Percentiles rank a stretch among this genome's conserved stretches.
Conservation (phyloP, 1,140 invertebrate species). For the Oncopeltus fasciatus region DNA sequence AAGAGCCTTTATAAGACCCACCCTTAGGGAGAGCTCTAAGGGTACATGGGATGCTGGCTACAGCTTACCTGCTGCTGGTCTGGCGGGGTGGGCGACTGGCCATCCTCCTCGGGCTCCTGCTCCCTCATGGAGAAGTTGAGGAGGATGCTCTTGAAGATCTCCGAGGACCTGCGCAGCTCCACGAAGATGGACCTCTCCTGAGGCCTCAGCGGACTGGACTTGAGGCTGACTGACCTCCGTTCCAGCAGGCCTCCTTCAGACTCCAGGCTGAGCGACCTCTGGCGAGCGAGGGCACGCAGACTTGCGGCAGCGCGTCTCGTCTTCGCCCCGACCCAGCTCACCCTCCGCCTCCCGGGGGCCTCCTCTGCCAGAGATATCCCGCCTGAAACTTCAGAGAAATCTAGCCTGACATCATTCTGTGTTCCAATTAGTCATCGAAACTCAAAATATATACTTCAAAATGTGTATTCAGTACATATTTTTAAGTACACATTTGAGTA, state of each 20-base stretch:
- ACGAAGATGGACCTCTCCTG: conserved; percentile 29
- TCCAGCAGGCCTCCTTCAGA: conserved; percentile 32
- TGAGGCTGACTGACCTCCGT: conserved; percentile 29
- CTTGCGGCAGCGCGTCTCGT: conserved; percentile 24
- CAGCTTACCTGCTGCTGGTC: conserved; percentile 16
- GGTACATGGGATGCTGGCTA: background rate
- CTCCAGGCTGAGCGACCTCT: conserved; percentile 32
- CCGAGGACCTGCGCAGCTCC: conserved; percentile 31
- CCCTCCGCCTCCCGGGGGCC: conserved; percentile 20
- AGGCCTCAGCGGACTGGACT: conserved; percentile 26
- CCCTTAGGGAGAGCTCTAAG: too few relatives aligned
- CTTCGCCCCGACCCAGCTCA: conserved; percentile 27
- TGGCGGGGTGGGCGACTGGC: conserved; percentile 2
- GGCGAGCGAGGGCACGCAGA: conserved; percentile 28
- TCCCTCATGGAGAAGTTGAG: conserved; percentile 31
- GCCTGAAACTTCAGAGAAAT: background rate
- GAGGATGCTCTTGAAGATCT: conserved; percentile 33
- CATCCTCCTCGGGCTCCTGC: conserved; percentile 17
- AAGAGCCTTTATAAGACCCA: too few relatives aligned
- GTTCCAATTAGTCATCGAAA: too few relatives aligned
- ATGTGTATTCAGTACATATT: too few relatives aligned
- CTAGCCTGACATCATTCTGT: too few relatives aligned
- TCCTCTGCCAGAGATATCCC: background rate
- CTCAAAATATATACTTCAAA: too few relatives aligned
- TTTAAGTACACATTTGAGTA: too few relatives aligned